A percentile compares a stretch with the other conserved stretches of the same genome.
Conservation (phyloP, 2,797 vertebrate genomes). For the Phaenicophaeus curvirostris region DNA sequence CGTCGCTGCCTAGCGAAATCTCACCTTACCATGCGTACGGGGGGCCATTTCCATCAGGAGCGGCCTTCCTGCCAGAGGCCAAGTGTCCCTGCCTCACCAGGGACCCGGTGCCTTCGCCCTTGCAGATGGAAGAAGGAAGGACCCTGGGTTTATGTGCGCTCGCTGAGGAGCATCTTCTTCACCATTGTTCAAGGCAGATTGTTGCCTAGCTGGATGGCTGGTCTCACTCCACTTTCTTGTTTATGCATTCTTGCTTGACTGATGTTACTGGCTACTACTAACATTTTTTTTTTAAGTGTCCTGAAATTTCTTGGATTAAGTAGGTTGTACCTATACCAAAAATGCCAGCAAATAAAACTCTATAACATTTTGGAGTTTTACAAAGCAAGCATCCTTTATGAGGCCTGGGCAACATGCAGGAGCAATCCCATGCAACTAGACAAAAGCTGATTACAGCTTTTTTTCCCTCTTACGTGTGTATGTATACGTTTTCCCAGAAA, state of each 20-base stretch:
- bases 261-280: background rate
- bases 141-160: background rate
- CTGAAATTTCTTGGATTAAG: background rate
- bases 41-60: background rate
- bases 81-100: accelerated
- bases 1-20: accelerated
- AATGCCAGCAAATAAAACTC: too few species aligned
- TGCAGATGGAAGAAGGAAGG: background rate
- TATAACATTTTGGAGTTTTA: too few species aligned
- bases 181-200: background rate
- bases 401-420: too few species aligned
- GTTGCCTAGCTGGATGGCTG: background rate
- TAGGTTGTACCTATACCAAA: too few species aligned
- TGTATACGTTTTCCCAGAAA: too few species aligned
- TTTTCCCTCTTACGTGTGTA: too few species aligned
- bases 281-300: accelerated
- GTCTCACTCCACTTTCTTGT: background rate
- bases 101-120: accelerated
- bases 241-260: background rate
- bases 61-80: background rate
- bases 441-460: too few species aligned
- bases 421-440: too few species aligned
- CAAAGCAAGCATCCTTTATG: too few species aligned
- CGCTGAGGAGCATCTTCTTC: background rate
- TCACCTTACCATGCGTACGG: accelerated